These are phyloP conservation scores for Cabera pusaria DNA, from an alignment of 2,888 invertebrate genomes.

Conservation along the genomic window DNA sequence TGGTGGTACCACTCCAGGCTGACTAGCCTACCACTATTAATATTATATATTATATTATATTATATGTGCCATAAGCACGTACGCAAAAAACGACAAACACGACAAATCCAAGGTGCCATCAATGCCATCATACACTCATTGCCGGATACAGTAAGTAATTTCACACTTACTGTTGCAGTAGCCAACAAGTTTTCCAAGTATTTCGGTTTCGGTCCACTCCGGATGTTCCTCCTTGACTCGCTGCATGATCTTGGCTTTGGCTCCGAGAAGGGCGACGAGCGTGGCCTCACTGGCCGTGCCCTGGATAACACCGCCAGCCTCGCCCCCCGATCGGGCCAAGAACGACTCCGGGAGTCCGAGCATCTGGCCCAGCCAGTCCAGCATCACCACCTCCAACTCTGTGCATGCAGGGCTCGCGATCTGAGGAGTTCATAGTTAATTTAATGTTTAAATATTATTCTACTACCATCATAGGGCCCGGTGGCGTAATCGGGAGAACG, in stretches of 20 bases:
- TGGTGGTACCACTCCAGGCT: too few species aligned
- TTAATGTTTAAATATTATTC: too few species aligned
- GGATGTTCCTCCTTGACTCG: constrained; percentile 88
- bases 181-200: constrained; percentile 91
- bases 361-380: constrained; percentile 98
- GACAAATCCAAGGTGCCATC: too few species aligned
- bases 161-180: constrained; percentile 93
- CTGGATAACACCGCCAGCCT: constrained; percentile 95
- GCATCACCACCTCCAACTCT: constrained; percentile 96
- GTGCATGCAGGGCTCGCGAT: constrained; percentile 98
- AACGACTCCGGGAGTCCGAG: constrained; percentile 93
- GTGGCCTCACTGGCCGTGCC: constrained; percentile 98
- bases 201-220: constrained; percentile 88
- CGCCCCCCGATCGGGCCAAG: constrained; percentile 91
- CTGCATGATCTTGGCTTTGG: constrained; percentile 89
- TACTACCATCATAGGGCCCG: too few species aligned
- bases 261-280: constrained; percentile 94
- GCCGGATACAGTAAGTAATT: too few species aligned
- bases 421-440: too few species aligned
- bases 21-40: too few species aligned
- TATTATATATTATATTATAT: too few species aligned
- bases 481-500: too few species aligned
- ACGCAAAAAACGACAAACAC: too few species aligned
- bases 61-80: too few species aligned
- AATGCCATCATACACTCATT: too few species aligned